Evolutionary conservation across 2,797 vertebrate genomes (phyloP).

Genomic region (Pogoniulus pusillus): DNA sequence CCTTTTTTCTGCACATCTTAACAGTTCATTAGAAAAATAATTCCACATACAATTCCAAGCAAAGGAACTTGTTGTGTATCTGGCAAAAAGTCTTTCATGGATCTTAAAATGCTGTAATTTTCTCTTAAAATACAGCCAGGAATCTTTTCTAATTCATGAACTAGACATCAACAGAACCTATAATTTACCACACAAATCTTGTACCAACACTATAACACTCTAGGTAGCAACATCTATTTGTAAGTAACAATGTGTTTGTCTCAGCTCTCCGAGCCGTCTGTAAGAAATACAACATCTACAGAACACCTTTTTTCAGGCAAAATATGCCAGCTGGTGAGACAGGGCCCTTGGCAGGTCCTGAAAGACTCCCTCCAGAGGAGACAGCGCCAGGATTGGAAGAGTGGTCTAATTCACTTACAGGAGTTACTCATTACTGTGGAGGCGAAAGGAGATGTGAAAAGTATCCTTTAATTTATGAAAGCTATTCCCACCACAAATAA

Average conservation of each 20-base stretch:
- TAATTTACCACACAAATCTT: not conserved
- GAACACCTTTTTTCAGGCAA: not conserved
- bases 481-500: not conserved
- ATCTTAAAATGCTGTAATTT: not conserved
- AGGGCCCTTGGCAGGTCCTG: fast-evolving
- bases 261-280: not conserved
- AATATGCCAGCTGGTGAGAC: not conserved
- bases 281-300: not conserved
- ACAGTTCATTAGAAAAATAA: not conserved
- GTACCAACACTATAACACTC: not conserved
- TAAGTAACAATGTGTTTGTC: not conserved
- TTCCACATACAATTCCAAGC: not conserved
- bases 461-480: not conserved
- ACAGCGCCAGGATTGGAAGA: not conserved
- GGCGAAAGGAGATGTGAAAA: not conserved
- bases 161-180: not conserved
- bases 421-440: not conserved
- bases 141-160: not conserved
- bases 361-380: not conserved
- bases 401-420: not conserved
- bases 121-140: not conserved
- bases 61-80: not conserved
- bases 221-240: not conserved
- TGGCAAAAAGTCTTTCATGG: not conserved
- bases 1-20: not conserved